These are phyloP conservation scores for Chlorops oryzae DNA, from an alignment of 1,140 invertebrate species.

Conservation along the genomic window DNA sequence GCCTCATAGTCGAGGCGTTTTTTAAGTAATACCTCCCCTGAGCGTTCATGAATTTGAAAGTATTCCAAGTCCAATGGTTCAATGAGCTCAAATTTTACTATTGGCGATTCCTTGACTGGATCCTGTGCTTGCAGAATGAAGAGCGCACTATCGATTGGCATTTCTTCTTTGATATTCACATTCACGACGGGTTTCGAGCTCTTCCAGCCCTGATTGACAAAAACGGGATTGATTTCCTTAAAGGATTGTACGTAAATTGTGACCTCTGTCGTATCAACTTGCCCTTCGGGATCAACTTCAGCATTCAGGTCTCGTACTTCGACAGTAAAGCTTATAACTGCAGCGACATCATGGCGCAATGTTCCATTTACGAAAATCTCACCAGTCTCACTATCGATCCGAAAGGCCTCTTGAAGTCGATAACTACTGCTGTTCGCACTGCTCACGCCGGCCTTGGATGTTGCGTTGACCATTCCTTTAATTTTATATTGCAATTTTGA, in stretches of 20 bases:
- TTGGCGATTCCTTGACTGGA: conserved; percentile 58
- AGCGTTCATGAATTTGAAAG: conserved; percentile 57
- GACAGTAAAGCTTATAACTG: conserved; percentile 72
- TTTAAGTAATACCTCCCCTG: conserved; percentile 65
- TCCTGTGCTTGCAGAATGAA: conserved; percentile 69
- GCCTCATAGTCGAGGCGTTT: conserved; percentile 70
- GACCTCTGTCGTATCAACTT: conserved; percentile 61
- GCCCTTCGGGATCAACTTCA: conserved; percentile 58
- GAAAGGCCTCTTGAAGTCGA: conserved; percentile 63
- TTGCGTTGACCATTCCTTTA: conserved; percentile 61
- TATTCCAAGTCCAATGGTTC: conserved; percentile 34
- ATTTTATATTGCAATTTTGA: conserved; percentile 64
- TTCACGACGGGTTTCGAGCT: conserved; percentile 60
- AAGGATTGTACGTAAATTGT: conserved; percentile 76
- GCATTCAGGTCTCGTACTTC: conserved; percentile 68
- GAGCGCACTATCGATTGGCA: conserved; percentile 68
- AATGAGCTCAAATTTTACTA: conserved; percentile 57
- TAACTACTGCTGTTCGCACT: conserved; percentile 57
- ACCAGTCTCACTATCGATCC: conserved; percentile 63
- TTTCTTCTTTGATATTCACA: conserved; percentile 68
- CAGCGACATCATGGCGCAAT: conserved; percentile 70
- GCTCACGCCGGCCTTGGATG: conserved; percentile 69
- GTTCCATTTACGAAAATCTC: conserved; percentile 63
- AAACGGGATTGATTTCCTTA: conserved; percentile 71
- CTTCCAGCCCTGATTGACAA: conserved; percentile 64